These are phyloP conservation scores for Brachionus calyciflorus DNA, from an alignment of 1,140 invertebrate species.

Conservation along the genomic window DNA sequence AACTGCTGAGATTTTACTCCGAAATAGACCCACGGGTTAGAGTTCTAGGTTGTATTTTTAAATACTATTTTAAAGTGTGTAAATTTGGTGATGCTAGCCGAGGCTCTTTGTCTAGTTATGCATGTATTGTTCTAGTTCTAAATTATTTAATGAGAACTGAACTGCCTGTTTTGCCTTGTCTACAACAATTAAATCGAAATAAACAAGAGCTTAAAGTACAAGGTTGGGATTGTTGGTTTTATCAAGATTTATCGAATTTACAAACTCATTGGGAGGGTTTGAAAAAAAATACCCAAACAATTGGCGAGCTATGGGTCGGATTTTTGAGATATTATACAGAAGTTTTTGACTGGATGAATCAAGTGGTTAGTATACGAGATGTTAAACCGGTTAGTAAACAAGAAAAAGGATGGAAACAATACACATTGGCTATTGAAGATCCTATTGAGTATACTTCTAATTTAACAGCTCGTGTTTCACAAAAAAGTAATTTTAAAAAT, in stretches of 20 bases:
- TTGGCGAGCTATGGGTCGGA: constrained; percentile 65
- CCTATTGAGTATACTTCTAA: constrained; percentile 67
- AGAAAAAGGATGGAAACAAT: constrained; percentile 66
- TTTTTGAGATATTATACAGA: constrained; percentile 66
- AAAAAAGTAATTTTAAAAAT: constrained; percentile 67
- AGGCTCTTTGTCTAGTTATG: constrained; percentile 69
- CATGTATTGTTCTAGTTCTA: constrained; percentile 67
- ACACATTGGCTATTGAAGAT: constrained; percentile 67
- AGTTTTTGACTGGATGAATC: constrained; percentile 63
- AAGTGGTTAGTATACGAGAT: constrained; percentile 65
- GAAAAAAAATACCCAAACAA: constrained; percentile 61
- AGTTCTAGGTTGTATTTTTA: constrained; percentile 65
- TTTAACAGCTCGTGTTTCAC: constrained; percentile 64
- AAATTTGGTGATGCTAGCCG: constrained; percentile 67
- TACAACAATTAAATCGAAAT: constrained; percentile 58
- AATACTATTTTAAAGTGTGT: constrained; percentile 66
- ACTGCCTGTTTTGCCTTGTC: constrained; percentile 66
- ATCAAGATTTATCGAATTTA: constrained; percentile 55
- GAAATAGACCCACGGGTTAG: constrained; percentile 64
- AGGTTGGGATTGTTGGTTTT: constrained; percentile 64
- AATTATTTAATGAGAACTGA: constrained; percentile 66
- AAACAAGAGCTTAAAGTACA: constrained; percentile 56
- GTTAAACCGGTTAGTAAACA: constrained; percentile 61
- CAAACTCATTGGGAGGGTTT: constrained; percentile 61
- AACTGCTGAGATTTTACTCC: constrained; percentile 63